These are phyloP conservation scores for Parnassius mnemosyne DNA, from an alignment of 2,888 invertebrate species.

Conservation along the genomic window DNA sequence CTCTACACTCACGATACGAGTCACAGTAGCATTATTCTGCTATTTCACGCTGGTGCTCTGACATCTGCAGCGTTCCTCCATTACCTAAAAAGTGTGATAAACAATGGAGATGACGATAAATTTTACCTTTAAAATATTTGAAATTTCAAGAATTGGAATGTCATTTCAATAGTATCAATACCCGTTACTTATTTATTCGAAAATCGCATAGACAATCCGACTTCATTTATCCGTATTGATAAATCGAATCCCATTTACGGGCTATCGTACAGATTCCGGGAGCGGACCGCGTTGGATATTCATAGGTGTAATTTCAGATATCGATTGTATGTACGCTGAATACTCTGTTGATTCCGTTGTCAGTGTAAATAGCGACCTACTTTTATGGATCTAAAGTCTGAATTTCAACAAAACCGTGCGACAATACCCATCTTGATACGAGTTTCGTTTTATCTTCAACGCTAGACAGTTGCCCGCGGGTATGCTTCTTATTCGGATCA, in stretches of 20 bases:
- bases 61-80: no score
- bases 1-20: no score
- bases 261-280: slow-evolving; percentile 4
- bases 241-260: slow-evolving; percentile 18
- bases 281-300: slow-evolving; percentile 14
- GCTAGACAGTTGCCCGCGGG: slow-evolving; percentile 14
- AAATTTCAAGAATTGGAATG: no score
- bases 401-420: background rate
- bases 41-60: no score
- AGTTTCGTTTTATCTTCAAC: slow-evolving; percentile 15
- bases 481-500: slow-evolving; percentile 6
- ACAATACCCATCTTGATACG: slow-evolving; percentile 21
- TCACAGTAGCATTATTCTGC: no score
- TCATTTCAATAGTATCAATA: no score
- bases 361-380: slow-evolving; percentile 6
- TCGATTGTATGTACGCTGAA: slow-evolving; percentile 14
- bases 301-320: slow-evolving; percentile 23
- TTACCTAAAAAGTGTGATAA: no score
- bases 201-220: slow-evolving; percentile 9
- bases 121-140: no score
- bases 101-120: no score
- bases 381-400: background rate
- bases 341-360: background rate
- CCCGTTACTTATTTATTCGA: slow-evolving; percentile 1
- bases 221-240: slow-evolving; percentile 21